These are phyloP conservation scores for Onychomys torridus DNA, from an alignment of 2,797 vertebrate genomes.

Conservation along the genomic window DNA sequence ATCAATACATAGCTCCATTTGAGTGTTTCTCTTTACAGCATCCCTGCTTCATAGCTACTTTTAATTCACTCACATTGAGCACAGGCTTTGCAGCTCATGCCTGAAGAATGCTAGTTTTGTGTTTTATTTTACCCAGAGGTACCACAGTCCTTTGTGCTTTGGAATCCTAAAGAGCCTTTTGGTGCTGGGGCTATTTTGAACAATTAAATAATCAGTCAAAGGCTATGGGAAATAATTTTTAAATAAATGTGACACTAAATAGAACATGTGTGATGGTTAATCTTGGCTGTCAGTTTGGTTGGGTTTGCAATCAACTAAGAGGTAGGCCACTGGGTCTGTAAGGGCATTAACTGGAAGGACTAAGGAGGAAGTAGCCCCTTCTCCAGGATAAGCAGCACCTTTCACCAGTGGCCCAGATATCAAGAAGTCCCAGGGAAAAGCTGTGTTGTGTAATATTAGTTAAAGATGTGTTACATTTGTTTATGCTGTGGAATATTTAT, in stretches of 20 bases:
- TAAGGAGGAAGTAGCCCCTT: neutral
- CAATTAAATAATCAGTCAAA: neutral
- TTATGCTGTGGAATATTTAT: neutral
- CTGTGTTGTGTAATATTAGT: neutral
- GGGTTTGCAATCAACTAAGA: neutral
- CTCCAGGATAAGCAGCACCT: neutral
- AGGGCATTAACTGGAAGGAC: neutral
- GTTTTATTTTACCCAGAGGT: neutral
- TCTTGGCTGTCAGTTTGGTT: neutral
- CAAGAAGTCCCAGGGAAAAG: neutral
- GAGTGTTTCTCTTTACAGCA: neutral
- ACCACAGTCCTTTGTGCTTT: neutral
- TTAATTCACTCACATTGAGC: neutral
- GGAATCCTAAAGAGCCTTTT: neutral
- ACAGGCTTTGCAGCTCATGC: too few relatives aligned
- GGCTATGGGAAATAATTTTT: neutral
- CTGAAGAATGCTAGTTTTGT: neutral
- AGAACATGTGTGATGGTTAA: neutral
- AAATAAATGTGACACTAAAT: neutral
- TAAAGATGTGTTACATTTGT: neutral
- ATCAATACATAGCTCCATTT: neutral
- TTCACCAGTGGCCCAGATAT: neutral
- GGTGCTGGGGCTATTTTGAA: neutral
- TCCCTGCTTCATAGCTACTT: neutral
- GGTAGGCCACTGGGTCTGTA: neutral